Evolutionary conservation across 2,113 vertebrate species (phyloP), one percentile per base, ranked within the genome.

Genomic region (Nipponia nippon): DNA sequence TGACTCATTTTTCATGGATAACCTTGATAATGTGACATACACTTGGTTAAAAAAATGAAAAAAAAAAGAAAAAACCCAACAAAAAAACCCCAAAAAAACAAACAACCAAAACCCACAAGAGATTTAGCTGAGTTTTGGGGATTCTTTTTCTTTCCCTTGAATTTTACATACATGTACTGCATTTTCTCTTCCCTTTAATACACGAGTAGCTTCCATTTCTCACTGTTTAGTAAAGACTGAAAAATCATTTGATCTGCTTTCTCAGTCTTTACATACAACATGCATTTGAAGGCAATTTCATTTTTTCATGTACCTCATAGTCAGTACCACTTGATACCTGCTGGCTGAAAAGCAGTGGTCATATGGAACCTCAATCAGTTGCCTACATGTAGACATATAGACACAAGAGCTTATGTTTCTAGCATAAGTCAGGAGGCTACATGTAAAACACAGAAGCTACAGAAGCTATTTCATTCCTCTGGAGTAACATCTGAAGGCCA

Each of bases 1-100:
- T 92, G 93, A 95, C 49, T 97, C 66, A 73, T 29, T 91, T 97
- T 95, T 93, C 58, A 88, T 61, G 62, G 66, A 73, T 53, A 93
- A 77, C 82, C 75, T 95, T 91, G 90, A 88, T 91, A 79, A 79
- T 38, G 29, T 66, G 82, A 62, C 40, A 91, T 49, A 32, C 5
- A 49, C 7, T 87, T 52, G 34, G 55, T 49, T 23, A 2, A 72
- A 49, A 75, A 86, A 83, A 19, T 26, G 17, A 7, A 15, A 1
- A 5, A 21, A 36, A 13, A 5, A n/a, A 23, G 4, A 10, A 30
- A n/a, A 32, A 46, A 8, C 6, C n/a, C 17, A 25, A 15, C 13
- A 26, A 36, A n/a, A 15, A 10, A 50, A 15, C 49, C 49, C 12
- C 49, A 36, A n/a, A 11, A 10, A 50, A 15, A 23, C 49, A 6